A percentile compares a stretch with the other conserved stretches of the same genome.
These are phyloP conservation scores for Chroicocephalus ridibundus DNA, from an alignment of 2,113 vertebrate species.

Conservation along the genomic window DNA sequence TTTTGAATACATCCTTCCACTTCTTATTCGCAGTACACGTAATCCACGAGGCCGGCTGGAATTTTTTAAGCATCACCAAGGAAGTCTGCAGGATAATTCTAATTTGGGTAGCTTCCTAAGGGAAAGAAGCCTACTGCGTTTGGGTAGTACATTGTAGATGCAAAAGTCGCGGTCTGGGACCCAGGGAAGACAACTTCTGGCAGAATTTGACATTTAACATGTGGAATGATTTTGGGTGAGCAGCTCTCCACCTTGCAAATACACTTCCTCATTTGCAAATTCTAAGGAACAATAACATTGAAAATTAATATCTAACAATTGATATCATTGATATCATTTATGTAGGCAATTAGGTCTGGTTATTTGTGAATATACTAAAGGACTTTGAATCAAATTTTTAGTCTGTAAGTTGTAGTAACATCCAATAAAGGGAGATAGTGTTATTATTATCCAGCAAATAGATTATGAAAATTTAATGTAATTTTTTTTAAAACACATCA, in stretches of 20 bases:
- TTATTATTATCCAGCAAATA: background rate
- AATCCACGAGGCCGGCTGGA: background rate
- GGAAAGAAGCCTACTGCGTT: fast-evolving
- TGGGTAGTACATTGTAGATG: background rate
- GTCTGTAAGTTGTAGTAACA: background rate
- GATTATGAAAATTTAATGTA: background rate
- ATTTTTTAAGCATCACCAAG: background rate
- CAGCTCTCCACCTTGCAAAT: background rate
- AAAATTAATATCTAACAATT: background rate
- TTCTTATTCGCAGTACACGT: background rate
- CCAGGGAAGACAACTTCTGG: background rate
- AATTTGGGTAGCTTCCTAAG: background rate
- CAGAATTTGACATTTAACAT: background rate
- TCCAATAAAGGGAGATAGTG: background rate
- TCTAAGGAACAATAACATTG: background rate
- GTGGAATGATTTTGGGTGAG: background rate
- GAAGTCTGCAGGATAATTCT: background rate
- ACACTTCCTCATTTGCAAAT: background rate
- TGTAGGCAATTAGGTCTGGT: background rate
- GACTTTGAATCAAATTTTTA: background rate
- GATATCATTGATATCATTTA: background rate
- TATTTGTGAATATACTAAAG: background rate
- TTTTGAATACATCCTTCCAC: background rate
- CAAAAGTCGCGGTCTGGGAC: background rate
- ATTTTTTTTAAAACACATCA: background rate